Evolutionary conservation across 2,113 vertebrate species (phyloP).

Genomic region (Morone saxatilis): DNA sequence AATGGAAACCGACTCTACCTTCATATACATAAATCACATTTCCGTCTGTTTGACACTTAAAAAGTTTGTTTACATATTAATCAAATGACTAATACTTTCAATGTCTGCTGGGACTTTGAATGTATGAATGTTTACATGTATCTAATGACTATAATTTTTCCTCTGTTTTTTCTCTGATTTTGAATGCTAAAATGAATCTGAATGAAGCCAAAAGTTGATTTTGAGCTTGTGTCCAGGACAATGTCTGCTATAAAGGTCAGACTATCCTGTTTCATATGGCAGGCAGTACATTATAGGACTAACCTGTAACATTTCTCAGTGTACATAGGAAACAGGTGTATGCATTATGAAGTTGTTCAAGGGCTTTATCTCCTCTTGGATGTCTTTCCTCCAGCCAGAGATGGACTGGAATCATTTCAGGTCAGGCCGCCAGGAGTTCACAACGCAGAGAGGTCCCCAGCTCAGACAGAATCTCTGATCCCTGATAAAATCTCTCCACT

Average conservation of each 20-base stretch:
- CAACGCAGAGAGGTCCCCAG: slow-evolving; percentile 61
- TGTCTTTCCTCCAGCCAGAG: slow-evolving; percentile 64
- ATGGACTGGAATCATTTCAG: slow-evolving; percentile 74
- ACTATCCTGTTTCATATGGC: slow-evolving; percentile 24
- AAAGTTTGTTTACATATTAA: slow-evolving; percentile 13
- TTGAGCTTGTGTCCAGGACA: slow-evolving; percentile 20
- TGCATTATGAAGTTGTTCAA: slow-evolving; percentile 63
- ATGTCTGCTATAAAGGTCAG: slow-evolving; percentile 16
- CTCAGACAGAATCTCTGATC: slow-evolving; percentile 76
- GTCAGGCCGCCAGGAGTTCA: slow-evolving; percentile 74
- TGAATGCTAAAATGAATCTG: neutral
- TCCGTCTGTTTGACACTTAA: neutral
- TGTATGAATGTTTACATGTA: slow-evolving; percentile 17
- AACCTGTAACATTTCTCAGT: slow-evolving; percentile 38
- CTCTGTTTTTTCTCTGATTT: neutral
- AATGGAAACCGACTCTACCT: neutral
- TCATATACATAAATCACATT: neutral
- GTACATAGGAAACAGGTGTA: slow-evolving; percentile 58
- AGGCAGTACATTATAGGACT: slow-evolving; percentile 29
- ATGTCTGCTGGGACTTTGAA: neutral
- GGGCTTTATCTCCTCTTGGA: slow-evolving; percentile 70
- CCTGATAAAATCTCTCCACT: slow-evolving; percentile 75
- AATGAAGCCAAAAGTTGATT: slow-evolving; percentile 9
- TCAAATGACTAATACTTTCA: neutral
- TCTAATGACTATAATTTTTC: neutral